Base-by-base conservation (phyloP, 2,797 vertebrate species). In the Anguilla pacifica region DNA sequence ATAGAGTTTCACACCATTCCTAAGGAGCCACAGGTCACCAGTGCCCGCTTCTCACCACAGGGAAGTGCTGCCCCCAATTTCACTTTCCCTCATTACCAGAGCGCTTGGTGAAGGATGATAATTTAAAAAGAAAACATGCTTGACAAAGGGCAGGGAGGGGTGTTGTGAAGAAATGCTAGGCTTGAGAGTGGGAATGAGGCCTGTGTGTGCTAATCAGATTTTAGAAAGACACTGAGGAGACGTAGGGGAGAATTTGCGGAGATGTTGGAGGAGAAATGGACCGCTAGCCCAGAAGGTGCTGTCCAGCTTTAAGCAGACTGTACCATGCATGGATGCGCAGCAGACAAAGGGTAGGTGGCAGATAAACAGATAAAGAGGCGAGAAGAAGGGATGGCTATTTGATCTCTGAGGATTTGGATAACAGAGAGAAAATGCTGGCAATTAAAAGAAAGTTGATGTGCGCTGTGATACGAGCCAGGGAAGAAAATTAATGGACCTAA, bases 401-500 rank as follows among this genome's bases (percentile, higher is more conserved):
- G 64, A 55, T 85, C 39, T 84, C 83, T 31, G 55, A 88, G 87
- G 57, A 35, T 85, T 49, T 85, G 39, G n/a, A 85, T 51, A 74
- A 77, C 28, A 39, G 85, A 55, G 85, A 55, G 28, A 10, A 86
- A 57, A 77, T 81, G 51, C 31, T 43, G 72, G 51, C 70, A 57
- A 59, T 81, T 81, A 59, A 86, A 85, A 86, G 22, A 22, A 79
- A 35, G 74, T 51, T 6, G 49, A 49, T 79, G 15, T 59, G 49
- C n/a, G 15, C 28, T n/a, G 70, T 17, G 51, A 86, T 88, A 64
- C 35, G 39, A n/a, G 70, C 55, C 84, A 25, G 72, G 72, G 74
- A 79, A 84, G 43, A 85, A 59, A 79, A 49, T 82, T 86, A 85
- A 88, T 70, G 43, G 43, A 84, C 31, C 85, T 67, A 67, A 70